A percentile compares a stretch with the other conserved stretches of the same genome.
Conservation (phyloP, 2,113 vertebrate species). For the Gulo gulo region DNA sequence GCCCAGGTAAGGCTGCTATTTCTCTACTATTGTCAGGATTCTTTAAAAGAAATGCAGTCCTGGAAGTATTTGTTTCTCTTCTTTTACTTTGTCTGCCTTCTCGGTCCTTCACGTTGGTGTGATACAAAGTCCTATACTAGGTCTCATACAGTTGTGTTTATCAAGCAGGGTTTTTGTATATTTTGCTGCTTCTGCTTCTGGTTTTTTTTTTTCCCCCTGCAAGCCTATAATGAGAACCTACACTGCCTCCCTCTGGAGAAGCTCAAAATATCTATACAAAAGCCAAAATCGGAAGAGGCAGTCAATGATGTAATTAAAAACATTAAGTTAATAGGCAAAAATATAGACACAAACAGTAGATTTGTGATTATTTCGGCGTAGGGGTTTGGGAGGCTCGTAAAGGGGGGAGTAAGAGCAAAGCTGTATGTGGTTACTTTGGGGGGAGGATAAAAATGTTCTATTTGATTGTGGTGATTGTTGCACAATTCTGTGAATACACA, state of each 20-base stretch:
- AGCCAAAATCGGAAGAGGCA: not conserved
- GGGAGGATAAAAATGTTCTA: not conserved
- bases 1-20: not conserved
- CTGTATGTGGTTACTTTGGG: not conserved
- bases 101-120: not conserved
- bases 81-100: not conserved
- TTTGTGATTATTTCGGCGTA: not conserved
- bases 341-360: not conserved
- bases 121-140: not conserved
- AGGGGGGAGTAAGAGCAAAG: not conserved
- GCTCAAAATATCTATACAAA: not conserved
- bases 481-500: not conserved
- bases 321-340: not conserved
- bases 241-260: slow-evolving; percentile 72
- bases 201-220: not conserved
- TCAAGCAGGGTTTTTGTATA: not conserved
- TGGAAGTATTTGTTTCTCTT: not conserved
- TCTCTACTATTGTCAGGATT: not conserved
- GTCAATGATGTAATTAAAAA: not conserved
- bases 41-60: not conserved
- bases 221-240: slow-evolving; percentile 16
- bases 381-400: no score
- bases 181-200: not conserved
- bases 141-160: not conserved
- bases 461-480: not conserved